These are phyloP conservation scores for Prietella phreatophila DNA, from an alignment of 2,113 vertebrate genomes.

Conservation along the genomic window DNA sequence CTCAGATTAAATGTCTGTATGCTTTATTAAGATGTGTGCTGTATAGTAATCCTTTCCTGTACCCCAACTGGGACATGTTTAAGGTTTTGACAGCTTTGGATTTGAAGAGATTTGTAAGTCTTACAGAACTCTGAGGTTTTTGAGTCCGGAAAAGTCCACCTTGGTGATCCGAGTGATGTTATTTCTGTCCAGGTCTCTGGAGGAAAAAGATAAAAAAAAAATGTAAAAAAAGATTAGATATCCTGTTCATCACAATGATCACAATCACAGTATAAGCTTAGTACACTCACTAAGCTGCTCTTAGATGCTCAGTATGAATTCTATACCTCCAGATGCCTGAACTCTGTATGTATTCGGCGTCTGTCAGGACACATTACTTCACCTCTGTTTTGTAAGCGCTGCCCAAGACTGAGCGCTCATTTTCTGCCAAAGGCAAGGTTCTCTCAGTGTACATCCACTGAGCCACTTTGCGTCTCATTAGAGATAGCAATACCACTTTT, in stretches of 20 bases:
- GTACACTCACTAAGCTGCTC: neutral
- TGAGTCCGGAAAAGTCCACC: conserved; percentile 89
- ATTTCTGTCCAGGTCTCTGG: conserved; percentile 93
- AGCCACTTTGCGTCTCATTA: neutral
- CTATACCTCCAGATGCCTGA: conserved; percentile 9
- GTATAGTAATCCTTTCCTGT: conserved; percentile 31
- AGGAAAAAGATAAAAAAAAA: conserved; percentile 25
- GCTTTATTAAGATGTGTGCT: conserved; percentile 47
- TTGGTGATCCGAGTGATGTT: conserved; percentile 96
- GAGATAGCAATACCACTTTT: neutral
- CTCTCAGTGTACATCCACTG: neutral
- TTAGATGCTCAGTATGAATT: conserved; percentile 7
- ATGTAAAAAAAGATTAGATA: conserved; percentile 4
- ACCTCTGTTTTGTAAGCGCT: conserved; percentile 12
- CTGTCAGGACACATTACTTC: conserved; percentile 40
- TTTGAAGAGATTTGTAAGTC: neutral
- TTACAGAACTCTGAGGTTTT: conserved; percentile 95
- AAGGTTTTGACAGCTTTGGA: conserved; percentile 30
- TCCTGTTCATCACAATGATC: conserved; percentile 8
- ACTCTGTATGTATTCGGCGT: neutral
- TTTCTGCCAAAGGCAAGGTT: neutral
- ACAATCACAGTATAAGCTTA: neutral
- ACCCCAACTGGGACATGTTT: conserved; percentile 18
- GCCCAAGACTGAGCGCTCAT: neutral
- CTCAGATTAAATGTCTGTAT: conserved; percentile 41